phyloP scores from a whole-genome alignment of 2,113 vertebrate species.

The Pelobates fuscus region DNA sequence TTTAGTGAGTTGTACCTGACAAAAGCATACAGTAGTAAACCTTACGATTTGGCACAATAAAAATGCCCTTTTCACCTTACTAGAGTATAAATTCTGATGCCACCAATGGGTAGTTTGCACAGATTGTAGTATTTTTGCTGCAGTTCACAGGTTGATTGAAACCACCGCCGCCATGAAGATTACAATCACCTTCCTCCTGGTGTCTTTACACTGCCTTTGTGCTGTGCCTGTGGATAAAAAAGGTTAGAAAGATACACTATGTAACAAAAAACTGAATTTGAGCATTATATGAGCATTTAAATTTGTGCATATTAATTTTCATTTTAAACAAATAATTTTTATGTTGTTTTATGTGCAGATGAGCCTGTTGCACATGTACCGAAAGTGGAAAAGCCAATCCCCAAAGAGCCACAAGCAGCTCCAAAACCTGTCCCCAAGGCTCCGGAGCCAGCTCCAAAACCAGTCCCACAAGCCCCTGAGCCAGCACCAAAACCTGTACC shows the following conservation, averaged over 20 bases:
- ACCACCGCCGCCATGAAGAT: slow-evolving; percentile 33
- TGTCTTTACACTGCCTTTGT: slow-evolving; percentile 35
- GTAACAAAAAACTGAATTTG: no score
- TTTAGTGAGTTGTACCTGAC: not conserved
- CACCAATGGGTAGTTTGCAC: not conserved
- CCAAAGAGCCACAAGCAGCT: slow-evolving; percentile 25
- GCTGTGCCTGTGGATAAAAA: slow-evolving; percentile 45
- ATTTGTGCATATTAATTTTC: not conserved
- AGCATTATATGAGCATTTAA: not conserved
- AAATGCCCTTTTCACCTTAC: slow-evolving; percentile 16
- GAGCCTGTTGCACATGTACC: slow-evolving; percentile 27
- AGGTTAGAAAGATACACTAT: slow-evolving; percentile 22
- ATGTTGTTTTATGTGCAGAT: slow-evolving; percentile 9
- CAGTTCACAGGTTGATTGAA: slow-evolving; percentile 1
- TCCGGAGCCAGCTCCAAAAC: slow-evolving; percentile 16
- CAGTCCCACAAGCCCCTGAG: not conserved
- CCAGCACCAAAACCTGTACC: slow-evolving; percentile 3
- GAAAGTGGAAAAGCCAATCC: not conserved
- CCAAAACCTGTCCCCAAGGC: slow-evolving; percentile 28
- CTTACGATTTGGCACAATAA: slow-evolving; percentile 3
- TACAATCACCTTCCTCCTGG: slow-evolving; percentile 28
- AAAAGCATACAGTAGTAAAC: not conserved
- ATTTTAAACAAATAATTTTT: not conserved
- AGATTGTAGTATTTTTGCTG: slow-evolving; percentile 7
- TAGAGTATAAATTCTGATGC: slow-evolving; percentile 14